phyloP scores from a whole-genome alignment of 2,888 invertebrate species.

The Microplitis manilae region DNA sequence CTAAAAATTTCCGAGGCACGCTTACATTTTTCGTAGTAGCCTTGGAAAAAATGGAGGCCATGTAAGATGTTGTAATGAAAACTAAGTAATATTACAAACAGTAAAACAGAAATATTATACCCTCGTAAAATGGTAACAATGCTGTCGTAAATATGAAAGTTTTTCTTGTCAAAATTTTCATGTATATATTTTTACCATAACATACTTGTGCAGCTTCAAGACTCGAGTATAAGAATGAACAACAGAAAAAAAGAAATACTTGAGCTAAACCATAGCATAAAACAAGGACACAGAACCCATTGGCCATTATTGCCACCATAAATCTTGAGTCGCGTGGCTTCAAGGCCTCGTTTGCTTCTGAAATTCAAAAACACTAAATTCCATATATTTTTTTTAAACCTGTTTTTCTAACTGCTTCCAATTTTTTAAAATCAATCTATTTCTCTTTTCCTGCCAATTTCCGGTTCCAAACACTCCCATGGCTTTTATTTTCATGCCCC shows the following conservation, averaged over 20 bases:
- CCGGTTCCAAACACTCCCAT: no score
- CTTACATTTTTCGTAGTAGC: background rate
- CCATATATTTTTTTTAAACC: background rate
- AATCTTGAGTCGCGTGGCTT: conserved; percentile 20
- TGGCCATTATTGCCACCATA: conserved; percentile 2
- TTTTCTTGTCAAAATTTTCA: background rate
- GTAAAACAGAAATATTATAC: conserved; percentile 48
- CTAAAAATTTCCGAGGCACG: background rate
- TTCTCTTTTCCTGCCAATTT: no score
- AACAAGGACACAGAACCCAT: background rate
- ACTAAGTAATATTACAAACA: conserved; percentile 68
- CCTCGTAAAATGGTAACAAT: conserved; percentile 15
- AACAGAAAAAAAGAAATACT: background rate
- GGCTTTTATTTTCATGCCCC: no score
- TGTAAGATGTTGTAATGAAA: conserved; percentile 64
- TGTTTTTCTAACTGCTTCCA: no score
- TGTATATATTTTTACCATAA: background rate
- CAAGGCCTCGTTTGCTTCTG: conserved; percentile 1
- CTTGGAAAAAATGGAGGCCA: background rate
- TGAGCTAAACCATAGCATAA: background rate
- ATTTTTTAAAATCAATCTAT: no score
- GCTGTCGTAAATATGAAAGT: conserved; percentile 16
- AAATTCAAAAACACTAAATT: background rate
- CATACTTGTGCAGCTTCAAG: background rate
- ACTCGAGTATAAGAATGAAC: background rate